Conservation (phyloP, 1,140 invertebrate genomes). For the Platyscapa corneri region DNA sequence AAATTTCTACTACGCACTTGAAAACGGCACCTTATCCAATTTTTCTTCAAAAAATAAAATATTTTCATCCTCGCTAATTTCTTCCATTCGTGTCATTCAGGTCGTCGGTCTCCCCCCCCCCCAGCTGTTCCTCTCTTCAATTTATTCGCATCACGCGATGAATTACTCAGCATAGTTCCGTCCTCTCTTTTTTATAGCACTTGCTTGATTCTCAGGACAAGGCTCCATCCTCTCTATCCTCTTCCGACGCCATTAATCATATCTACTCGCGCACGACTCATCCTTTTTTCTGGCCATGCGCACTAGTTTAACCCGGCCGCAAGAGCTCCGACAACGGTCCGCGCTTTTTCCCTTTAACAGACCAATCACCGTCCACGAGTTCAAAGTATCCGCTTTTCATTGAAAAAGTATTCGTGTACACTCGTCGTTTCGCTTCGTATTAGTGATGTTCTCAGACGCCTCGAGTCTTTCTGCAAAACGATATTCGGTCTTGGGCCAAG, state of each 20-base stretch:
- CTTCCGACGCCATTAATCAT: constrained; percentile 51
- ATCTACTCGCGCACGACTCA: constrained; percentile 15
- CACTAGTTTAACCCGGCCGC: constrained; percentile 17
- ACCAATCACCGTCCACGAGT: no score
- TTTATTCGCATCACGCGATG: constrained; percentile 31
- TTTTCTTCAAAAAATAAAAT: background rate
- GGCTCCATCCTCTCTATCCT: background rate
- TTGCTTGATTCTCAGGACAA: constrained; percentile 37
- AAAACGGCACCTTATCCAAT: background rate
- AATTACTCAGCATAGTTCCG: constrained; percentile 35
- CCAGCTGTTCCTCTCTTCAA: background rate
- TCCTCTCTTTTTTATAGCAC: constrained; percentile 9
- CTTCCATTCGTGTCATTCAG: background rate
- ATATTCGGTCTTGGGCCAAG: no score
- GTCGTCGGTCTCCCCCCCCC: background rate
- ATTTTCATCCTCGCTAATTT: constrained; percentile 19
- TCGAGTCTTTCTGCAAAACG: no score
- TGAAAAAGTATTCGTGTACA: background rate
- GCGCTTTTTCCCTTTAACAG: background rate
- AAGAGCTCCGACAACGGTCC: background rate
- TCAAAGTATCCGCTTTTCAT: no score
- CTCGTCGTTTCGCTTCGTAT: no score
- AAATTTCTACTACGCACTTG: background rate
- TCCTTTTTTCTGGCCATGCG: background rate
- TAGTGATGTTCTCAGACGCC: no score